Conservation (phyloP, 64 coral and sea anemone genomes). For the Astreopora myriophthalma region DNA sequence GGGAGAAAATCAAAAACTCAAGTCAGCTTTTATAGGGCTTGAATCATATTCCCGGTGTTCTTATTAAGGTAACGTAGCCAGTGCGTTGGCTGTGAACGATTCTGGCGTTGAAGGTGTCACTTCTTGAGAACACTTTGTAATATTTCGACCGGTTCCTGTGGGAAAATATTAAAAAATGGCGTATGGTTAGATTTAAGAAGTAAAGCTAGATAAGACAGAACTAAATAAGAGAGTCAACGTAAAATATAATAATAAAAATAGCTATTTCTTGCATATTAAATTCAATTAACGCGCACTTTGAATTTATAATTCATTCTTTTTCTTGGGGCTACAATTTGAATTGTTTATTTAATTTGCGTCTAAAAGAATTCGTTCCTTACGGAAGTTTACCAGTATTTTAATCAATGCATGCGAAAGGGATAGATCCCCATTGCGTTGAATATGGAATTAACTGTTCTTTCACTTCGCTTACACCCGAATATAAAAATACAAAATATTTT, state of each 20-base stretch:
- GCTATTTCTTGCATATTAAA: neutral
- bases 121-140: slow-evolving; percentile 30
- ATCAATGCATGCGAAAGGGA: neutral
- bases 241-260: neutral
- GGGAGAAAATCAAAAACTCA: too few relatives aligned
- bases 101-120: neutral
- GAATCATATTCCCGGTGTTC: too few relatives aligned
- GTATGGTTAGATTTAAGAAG: slow-evolving; percentile 16
- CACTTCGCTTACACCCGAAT: neutral
- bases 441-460: neutral
- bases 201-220: slow-evolving; percentile 31
- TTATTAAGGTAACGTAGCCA: neutral
- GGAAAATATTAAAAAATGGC: slow-evolving; percentile 19
- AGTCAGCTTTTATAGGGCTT: too few relatives aligned
- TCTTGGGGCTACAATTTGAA: neutral
- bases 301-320: neutral
- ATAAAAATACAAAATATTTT: neutral
- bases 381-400: neutral
- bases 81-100: neutral
- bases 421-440: neutral
- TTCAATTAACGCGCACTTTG: neutral
- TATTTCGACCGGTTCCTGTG: slow-evolving; percentile 33
- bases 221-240: neutral
- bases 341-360: neutral
- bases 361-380: neutral